Evolutionary conservation across 2,113 vertebrate genomes (phyloP).

Genomic region (Zosterops lateralis): DNA sequence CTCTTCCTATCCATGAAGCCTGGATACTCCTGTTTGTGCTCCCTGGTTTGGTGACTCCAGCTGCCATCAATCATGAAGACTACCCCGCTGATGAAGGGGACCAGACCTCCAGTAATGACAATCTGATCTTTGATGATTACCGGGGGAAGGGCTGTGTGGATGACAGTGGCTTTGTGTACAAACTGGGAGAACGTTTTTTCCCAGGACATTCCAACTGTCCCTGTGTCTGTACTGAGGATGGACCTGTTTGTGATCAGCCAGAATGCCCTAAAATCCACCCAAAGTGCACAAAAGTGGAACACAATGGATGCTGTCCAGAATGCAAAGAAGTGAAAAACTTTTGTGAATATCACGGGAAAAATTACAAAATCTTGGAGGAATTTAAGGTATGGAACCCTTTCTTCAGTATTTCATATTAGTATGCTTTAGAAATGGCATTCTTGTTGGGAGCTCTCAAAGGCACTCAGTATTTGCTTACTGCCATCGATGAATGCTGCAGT

Average conservation of each 20-base stretch:
- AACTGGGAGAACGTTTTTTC: conserved; percentile 96
- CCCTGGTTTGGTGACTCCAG: conserved; percentile 78
- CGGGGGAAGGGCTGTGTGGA: conserved; percentile 98
- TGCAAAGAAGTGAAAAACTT: conserved; percentile 99
- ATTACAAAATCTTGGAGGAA: conserved; percentile 97
- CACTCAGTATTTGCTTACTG: not conserved
- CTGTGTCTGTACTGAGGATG: conserved; percentile 97
- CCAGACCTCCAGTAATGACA: conserved; percentile 87
- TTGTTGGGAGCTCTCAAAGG: not conserved
- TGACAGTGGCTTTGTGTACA: conserved; percentile 98
- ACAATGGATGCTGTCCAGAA: conserved; percentile 97
- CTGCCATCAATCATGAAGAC: conserved; percentile 90
- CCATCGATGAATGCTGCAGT: not conserved
- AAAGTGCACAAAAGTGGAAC: conserved; percentile 98
- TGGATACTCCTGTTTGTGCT: conserved; percentile 87
- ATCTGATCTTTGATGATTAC: conserved; percentile 96
- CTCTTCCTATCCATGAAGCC: conserved; percentile 84
- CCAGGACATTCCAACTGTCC: conserved; percentile 98
- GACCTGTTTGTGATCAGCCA: conserved; percentile 96
- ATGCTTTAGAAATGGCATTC: not conserved
- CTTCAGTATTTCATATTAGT: not conserved
- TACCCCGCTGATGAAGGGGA: conserved; percentile 91
- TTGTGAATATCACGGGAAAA: conserved; percentile 98
- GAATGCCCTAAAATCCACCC: conserved; percentile 98
- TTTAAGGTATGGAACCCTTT: conserved; percentile 89